phyloP scores from a whole-genome alignment of 2,888 invertebrate species.

The Nowickia ferox region DNA sequence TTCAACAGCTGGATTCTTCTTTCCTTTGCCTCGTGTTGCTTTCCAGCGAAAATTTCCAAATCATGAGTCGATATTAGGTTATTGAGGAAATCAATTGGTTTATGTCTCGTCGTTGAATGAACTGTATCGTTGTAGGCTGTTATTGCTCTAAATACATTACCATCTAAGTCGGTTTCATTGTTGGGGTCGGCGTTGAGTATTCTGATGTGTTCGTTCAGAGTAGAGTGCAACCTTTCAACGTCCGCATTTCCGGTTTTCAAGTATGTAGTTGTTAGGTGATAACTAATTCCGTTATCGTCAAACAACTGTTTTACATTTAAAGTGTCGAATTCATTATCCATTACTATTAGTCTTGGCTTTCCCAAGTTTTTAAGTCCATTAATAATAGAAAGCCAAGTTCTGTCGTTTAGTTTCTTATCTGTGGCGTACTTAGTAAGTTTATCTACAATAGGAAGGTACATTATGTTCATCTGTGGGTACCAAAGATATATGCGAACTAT shows the following conservation, averaged over 20 bases:
- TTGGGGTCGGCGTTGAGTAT: neutral
- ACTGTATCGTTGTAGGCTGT: neutral
- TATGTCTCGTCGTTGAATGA: slow-evolving; percentile 12
- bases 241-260: neutral
- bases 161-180: slow-evolving; percentile 2
- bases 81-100: neutral
- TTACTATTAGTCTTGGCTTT: too few species aligned
- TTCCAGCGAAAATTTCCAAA: slow-evolving; percentile 3
- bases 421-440: too few species aligned
- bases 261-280: too few species aligned
- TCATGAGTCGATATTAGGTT: slow-evolving; percentile 11
- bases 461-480: too few species aligned
- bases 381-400: too few species aligned
- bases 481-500: too few species aligned
- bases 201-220: neutral
- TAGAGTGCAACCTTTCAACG: neutral
- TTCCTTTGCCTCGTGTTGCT: neutral
- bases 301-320: too few species aligned
- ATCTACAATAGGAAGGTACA: too few species aligned
- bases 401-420: too few species aligned
- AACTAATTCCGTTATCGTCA: too few species aligned
- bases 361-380: too few species aligned
- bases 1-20: neutral
- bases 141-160: slow-evolving; percentile 7
- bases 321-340: too few species aligned